phyloP scores from a whole-genome alignment of 2,113 vertebrate species.

The Lepus europaeus region DNA sequence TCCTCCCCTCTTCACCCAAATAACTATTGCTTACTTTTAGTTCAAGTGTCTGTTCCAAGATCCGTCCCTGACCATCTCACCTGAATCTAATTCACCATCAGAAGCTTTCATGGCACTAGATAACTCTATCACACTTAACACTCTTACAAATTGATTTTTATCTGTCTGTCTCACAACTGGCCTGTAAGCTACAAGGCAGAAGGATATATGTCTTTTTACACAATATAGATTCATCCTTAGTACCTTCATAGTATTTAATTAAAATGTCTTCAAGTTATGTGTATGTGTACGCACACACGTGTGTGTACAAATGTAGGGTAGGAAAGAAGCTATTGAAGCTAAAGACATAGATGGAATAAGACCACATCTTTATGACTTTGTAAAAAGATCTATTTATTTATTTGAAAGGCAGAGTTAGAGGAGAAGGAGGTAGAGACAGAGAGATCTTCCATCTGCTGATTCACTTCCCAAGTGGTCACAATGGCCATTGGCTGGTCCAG shows the following conservation, averaged over 20 bases:
- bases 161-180: neutral
- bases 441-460: too few relatives aligned
- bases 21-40: neutral
- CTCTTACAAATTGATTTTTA: neutral
- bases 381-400: too few relatives aligned
- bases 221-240: neutral
- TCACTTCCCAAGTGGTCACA: too few relatives aligned
- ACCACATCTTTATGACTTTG: neutral
- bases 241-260: neutral
- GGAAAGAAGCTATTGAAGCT: neutral
- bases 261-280: neutral
- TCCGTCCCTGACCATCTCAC: neutral
- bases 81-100: neutral
- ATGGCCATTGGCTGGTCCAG: too few relatives aligned
- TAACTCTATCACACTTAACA: neutral
- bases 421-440: too few relatives aligned
- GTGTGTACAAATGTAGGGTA: neutral
- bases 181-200: neutral
- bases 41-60: neutral
- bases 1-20: neutral
- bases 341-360: neutral
- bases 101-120: neutral
- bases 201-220: neutral
- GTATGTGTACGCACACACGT: neutral
- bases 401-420: too few relatives aligned